These are phyloP conservation scores for Lamellibrachia columna DNA, from an alignment of 2,888 invertebrate species.

Conservation along the genomic window DNA sequence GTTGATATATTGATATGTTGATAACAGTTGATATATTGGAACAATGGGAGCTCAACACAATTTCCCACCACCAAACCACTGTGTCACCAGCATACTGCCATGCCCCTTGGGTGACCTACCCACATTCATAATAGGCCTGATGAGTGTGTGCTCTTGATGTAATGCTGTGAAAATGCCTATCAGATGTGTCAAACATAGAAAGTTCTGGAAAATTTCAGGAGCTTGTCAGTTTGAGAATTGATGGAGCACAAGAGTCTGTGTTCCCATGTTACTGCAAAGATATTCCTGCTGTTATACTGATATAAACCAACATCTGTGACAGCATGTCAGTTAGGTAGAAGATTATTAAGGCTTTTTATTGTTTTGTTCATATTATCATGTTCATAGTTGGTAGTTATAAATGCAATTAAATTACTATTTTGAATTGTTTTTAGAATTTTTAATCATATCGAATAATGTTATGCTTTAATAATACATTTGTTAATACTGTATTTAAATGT, in stretches of 20 bases:
- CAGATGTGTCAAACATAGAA: not conserved
- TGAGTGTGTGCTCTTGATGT: not conserved
- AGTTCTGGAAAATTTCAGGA: conserved; percentile 6
- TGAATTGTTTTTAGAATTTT: not conserved
- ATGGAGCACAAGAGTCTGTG: not conserved
- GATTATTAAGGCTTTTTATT: not conserved
- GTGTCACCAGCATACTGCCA: not conserved
- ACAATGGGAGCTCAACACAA: not conserved
- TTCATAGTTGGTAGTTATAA: not conserved
- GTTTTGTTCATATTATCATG: not conserved
- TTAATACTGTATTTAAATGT: too few species aligned
- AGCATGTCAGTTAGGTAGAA: not conserved
- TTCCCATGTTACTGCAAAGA: not conserved
- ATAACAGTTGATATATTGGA: too few species aligned
- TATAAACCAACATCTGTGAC: not conserved
- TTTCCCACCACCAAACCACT: not conserved
- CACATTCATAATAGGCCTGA: not conserved
- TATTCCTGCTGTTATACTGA: not conserved
- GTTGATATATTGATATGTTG: too few species aligned
- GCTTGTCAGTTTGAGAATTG: not conserved
- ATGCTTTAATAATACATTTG: not conserved
- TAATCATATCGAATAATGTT: not conserved
- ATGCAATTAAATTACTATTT: not conserved
- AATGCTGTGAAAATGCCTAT: not conserved
- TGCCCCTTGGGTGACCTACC: not conserved